phyloP scores from a whole-genome alignment of 2,888 invertebrate species.

The Villa cingulata region DNA sequence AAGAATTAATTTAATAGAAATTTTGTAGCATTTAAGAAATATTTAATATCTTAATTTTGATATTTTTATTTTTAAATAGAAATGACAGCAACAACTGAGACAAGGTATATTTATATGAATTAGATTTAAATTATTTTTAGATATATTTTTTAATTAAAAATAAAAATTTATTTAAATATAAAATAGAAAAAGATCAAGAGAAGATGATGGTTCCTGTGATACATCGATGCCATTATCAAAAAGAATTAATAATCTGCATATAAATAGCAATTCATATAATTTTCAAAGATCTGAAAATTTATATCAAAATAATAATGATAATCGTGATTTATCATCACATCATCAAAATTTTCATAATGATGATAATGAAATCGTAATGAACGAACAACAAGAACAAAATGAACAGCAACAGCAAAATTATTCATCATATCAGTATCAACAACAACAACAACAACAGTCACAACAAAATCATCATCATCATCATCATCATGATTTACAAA shows the following conservation, averaged over 20 bases:
- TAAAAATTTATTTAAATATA: not conserved
- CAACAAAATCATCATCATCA: not conserved
- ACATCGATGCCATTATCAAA: conserved; percentile 74
- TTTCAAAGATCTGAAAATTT: conserved; percentile 5
- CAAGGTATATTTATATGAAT: conserved; percentile 1
- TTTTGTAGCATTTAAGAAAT: no score
- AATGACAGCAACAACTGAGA: conserved; percentile 6
- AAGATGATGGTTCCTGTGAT: conserved; percentile 61
- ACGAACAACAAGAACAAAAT: not conserved
- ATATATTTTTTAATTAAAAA: not conserved
- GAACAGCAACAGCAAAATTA: not conserved
- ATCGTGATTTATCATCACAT: not conserved
- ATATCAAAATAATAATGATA: conserved; percentile 9
- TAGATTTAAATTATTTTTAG: not conserved
- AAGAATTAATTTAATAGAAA: no score
- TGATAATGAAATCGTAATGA: not conserved
- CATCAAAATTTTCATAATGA: not conserved
- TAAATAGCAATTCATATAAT: conserved; percentile 41
- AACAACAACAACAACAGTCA: no score
- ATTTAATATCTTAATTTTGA: no score
- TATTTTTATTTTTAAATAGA: no score
- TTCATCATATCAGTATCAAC: not conserved
- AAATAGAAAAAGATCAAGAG: conserved; percentile 62
- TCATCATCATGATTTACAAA: not conserved
- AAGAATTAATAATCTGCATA: conserved; percentile 77